These are phyloP conservation scores for Pygoscelis adeliae DNA, from an alignment of 2,113 vertebrate species.

Conservation along the genomic window DNA sequence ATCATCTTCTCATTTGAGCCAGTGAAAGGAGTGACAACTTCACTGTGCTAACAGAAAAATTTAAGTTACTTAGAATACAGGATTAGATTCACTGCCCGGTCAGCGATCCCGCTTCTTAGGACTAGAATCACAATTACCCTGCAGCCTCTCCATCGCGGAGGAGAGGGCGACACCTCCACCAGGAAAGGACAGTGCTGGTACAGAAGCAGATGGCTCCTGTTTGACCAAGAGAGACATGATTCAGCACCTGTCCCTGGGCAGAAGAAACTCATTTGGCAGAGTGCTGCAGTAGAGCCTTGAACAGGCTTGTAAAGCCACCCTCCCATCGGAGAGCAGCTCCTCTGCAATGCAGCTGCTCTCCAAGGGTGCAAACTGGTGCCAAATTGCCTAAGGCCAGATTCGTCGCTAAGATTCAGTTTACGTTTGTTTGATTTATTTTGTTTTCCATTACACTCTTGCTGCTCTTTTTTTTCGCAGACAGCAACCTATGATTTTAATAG, in stretches of 20 bases:
- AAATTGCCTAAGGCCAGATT: conserved; percentile 21
- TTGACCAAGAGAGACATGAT: conserved; percentile 8
- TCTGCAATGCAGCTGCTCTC: conserved; percentile 62
- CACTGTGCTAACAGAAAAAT: not conserved
- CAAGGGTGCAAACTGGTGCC: conserved; percentile 20
- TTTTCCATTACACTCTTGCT: not conserved
- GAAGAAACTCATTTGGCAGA: not conserved
- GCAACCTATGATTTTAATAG: not conserved
- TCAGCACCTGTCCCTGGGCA: conserved; percentile 37
- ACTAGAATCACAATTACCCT: not conserved
- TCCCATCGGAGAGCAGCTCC: not conserved
- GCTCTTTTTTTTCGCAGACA: not conserved
- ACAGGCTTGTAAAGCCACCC: not conserved
- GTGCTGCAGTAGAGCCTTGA: conserved; percentile 6
- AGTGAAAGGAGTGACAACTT: not conserved
- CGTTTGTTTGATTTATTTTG: conserved; percentile 41
- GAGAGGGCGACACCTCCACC: not conserved
- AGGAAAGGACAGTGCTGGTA: not conserved
- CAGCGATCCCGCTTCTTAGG: not conserved
- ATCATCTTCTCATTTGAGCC: not conserved
- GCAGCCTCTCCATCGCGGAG: not conserved
- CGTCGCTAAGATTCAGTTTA: conserved; percentile 30
- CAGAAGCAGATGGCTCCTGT: conserved; percentile 19
- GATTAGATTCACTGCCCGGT: not conserved
- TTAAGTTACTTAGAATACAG: not conserved